Evolutionary conservation across 2,113 vertebrate species (phyloP).

Genomic region (Lontra canadensis): DNA sequence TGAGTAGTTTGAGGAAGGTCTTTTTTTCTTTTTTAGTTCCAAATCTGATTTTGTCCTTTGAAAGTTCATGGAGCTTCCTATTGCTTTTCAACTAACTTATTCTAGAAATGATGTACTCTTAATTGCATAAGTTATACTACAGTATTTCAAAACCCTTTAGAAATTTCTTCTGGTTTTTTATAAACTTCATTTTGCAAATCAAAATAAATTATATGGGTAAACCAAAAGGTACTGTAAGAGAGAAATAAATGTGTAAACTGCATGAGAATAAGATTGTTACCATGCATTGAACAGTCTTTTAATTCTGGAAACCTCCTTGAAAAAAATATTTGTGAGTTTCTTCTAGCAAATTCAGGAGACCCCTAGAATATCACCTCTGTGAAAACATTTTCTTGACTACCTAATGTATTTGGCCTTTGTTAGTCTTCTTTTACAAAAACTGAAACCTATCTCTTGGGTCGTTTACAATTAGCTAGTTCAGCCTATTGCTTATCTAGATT

Average conservation of each 20-base stretch:
- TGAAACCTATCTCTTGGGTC: background rate
- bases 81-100: conserved; percentile 31
- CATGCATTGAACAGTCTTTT: background rate
- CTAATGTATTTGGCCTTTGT: background rate
- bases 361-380: background rate
- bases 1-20: background rate
- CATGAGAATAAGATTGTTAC: background rate
- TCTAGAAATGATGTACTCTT: background rate
- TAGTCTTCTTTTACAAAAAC: background rate
- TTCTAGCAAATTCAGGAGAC: background rate
- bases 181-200: background rate
- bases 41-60: background rate
- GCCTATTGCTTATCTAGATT: background rate
- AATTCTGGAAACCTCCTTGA: background rate
- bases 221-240: background rate
- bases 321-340: background rate
- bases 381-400: background rate
- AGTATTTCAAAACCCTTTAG: conserved; percentile 13
- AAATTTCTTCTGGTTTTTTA: conserved; percentile 23
- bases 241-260: background rate
- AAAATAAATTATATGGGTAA: background rate
- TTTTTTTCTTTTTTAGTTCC: background rate
- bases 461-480: background rate
- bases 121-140: background rate
- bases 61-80: background rate